Conservation (phyloP, 2,797 vertebrate genomes). For the Sebastes aleutianus region DNA sequence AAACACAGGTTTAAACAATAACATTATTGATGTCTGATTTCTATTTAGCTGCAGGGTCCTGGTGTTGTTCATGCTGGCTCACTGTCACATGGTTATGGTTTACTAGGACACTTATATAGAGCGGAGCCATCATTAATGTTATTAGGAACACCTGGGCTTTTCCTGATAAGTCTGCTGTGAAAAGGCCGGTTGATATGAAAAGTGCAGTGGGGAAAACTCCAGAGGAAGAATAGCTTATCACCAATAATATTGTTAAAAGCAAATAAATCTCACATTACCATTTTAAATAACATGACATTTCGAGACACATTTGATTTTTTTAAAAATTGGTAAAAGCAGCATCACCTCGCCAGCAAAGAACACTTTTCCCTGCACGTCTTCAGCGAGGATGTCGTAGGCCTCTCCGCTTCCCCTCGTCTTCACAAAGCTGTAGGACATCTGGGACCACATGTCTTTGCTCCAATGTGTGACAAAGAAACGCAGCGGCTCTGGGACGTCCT, state of each 20-base stretch:
- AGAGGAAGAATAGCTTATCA: background rate
- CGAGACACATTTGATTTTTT: background rate
- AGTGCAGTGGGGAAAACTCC: background rate
- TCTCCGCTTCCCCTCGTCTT: slow-evolving; percentile 96
- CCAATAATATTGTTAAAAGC: background rate
- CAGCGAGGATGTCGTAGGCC: slow-evolving; percentile 95
- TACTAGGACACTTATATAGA: background rate
- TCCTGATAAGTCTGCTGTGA: background rate
- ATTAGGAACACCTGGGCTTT: background rate
- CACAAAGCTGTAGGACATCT: slow-evolving; percentile 98
- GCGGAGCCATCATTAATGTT: too few species aligned
- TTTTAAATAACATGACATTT: background rate
- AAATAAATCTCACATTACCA: background rate
- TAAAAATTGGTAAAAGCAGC: rapidly evolving
- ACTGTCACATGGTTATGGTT: background rate
- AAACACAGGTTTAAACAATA: background rate
- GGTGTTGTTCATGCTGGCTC: background rate
- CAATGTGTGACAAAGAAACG: slow-evolving; percentile 93
- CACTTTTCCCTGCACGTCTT: slow-evolving; percentile 93
- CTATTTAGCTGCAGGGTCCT: background rate
- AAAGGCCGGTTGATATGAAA: background rate
- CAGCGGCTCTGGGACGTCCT: slow-evolving; percentile 94
- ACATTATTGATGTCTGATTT: background rate
- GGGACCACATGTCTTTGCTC: slow-evolving; percentile 93
- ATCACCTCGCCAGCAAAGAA: slow-evolving; percentile 97